Conservation (phyloP, 2,113 vertebrate genomes). For the Nothocercus julius region DNA sequence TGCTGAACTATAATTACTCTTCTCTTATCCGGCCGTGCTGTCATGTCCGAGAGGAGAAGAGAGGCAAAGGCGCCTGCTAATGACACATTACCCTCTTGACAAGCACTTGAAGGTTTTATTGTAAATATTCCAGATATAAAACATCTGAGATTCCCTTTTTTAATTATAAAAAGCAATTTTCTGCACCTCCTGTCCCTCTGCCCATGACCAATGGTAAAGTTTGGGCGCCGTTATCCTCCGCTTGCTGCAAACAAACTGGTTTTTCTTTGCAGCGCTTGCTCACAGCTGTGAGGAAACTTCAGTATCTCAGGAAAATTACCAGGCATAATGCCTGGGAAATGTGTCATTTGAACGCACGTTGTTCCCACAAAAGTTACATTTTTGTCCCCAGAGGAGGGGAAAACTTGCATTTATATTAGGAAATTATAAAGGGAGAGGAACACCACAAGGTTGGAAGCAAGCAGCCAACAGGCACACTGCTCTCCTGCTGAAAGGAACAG, state of each 20-base stretch:
- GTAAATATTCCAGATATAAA: slow-evolving; percentile 88
- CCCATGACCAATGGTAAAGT: slow-evolving; percentile 68
- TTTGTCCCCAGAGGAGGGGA: slow-evolving; percentile 67
- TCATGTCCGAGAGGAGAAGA: slow-evolving; percentile 92
- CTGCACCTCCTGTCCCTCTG: slow-evolving; percentile 55
- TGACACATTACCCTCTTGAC: slow-evolving; percentile 87
- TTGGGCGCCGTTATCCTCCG: slow-evolving; percentile 63
- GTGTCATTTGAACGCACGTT: slow-evolving; percentile 74
- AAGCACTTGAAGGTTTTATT: slow-evolving; percentile 85
- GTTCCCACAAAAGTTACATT: slow-evolving; percentile 80
- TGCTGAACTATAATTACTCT: slow-evolving; percentile 99
- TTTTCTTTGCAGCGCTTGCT: slow-evolving; percentile 72
- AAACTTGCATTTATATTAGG: slow-evolving; percentile 84
- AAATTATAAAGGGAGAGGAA: slow-evolving; percentile 78
- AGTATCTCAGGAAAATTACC: slow-evolving; percentile 82
- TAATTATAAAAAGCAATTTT: slow-evolving; percentile 88
- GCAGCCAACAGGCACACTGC: background rate
- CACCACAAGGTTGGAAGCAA: slow-evolving; percentile 57
- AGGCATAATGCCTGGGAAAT: slow-evolving; percentile 75
- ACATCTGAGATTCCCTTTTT: slow-evolving; percentile 85
- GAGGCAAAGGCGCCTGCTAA: slow-evolving; percentile 83
- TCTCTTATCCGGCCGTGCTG: slow-evolving; percentile 96
- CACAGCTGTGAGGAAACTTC: slow-evolving; percentile 67
- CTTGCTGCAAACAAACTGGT: slow-evolving; percentile 72
- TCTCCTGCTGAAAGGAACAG: slow-evolving; percentile 42